phyloP scores from a whole-genome alignment of 2,113 vertebrate species.

The Oriolus oriolus region DNA sequence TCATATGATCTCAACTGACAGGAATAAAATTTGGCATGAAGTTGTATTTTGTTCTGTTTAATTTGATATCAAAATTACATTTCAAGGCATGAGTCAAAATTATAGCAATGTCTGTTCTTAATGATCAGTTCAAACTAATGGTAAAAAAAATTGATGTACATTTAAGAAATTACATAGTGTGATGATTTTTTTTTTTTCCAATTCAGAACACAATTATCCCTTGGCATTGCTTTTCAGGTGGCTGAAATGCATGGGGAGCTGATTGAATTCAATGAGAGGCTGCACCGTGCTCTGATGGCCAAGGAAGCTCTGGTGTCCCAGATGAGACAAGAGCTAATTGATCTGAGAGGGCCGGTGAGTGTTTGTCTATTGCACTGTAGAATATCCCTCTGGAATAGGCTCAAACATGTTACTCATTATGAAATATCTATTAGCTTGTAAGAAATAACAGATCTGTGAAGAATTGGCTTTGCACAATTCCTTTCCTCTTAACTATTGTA shows the following conservation, averaged over 20 bases:
- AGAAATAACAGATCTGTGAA: neutral
- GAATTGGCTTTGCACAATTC: neutral
- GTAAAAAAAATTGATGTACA: neutral
- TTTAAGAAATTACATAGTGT: neutral
- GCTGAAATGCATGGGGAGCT: conserved; percentile 99
- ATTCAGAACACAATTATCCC: neutral
- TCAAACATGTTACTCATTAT: neutral
- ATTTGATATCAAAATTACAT: neutral
- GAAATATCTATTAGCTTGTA: neutral
- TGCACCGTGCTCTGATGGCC: conserved; percentile 92
- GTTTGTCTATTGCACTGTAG: neutral
- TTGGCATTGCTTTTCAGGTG: conserved; percentile 77
- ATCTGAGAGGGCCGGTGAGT: conserved; percentile 92
- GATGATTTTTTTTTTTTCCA: no score
- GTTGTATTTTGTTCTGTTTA: neutral
- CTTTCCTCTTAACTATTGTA: neutral
- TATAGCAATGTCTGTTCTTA: neutral
- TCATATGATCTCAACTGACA: neutral
- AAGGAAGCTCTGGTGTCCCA: conserved; percentile 95
- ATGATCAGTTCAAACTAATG: neutral
- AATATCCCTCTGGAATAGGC: neutral
- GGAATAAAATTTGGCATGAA: neutral
- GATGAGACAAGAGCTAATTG: conserved; percentile 97
- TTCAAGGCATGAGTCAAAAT: neutral
- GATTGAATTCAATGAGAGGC: conserved; percentile 96